Conservation (phyloP, 2,888 invertebrate genomes). For the Priocnemis perturbator region DNA sequence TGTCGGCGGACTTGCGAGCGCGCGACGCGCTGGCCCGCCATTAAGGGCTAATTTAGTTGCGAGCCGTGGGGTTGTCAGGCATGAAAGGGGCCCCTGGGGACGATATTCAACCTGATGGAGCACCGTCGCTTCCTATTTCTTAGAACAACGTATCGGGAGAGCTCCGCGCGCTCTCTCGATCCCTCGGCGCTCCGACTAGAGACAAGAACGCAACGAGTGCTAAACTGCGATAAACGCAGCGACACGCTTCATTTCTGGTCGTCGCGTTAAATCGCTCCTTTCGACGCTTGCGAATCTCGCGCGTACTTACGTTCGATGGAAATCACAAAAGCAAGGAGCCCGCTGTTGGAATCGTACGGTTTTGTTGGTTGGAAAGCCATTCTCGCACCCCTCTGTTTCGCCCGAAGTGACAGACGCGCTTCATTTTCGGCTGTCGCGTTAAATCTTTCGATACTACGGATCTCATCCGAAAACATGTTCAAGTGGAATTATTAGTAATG, state of each 20-base stretch:
- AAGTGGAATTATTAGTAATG: too few species aligned
- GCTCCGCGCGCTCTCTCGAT: neutral
- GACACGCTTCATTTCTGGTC: conserved; percentile 23
- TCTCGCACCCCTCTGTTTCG: neutral
- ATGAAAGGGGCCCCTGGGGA: conserved; percentile 53
- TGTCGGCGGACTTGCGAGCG: conserved; percentile 9
- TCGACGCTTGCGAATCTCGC: too few species aligned
- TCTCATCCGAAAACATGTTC: too few species aligned
- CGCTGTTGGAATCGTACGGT: too few species aligned
- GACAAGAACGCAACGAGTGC: conserved; percentile 11
- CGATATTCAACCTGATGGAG: conserved; percentile 49
- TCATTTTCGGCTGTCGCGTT: neutral
- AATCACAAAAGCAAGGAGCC: too few species aligned
- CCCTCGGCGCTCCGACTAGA: conserved; percentile 37
- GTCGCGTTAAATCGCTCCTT: too few species aligned
- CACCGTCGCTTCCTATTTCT: conserved; percentile 17
- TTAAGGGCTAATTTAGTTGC: conserved; percentile 59
- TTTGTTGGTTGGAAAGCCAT: too few species aligned
- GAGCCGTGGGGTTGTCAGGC: conserved; percentile 49
- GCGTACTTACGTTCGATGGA: too few species aligned
- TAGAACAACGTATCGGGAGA: too few species aligned
- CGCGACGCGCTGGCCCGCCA: conserved; percentile 39
- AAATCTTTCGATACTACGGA: too few species aligned
- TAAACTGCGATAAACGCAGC: conserved; percentile 40
- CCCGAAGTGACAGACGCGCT: neutral